Evolutionary conservation across 2,113 vertebrate genomes (phyloP).

Genomic region (Stegastes partitus): DNA sequence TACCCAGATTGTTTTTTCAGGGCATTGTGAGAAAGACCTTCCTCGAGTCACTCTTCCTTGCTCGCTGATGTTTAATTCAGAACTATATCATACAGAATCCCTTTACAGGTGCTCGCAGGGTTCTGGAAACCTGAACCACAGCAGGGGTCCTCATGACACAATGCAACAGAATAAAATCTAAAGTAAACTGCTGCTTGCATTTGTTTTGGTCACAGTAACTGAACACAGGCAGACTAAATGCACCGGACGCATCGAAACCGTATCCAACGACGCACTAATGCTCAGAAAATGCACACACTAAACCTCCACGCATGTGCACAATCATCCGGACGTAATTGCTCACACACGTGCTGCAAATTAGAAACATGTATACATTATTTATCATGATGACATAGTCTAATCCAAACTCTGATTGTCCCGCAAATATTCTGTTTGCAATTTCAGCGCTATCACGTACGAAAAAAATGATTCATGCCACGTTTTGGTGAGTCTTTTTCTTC

Average conservation of each 20-base stretch:
- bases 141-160: slow-evolving; percentile 45
- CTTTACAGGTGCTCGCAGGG: slow-evolving; percentile 31
- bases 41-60: too few species aligned
- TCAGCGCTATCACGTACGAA: slow-evolving; percentile 26
- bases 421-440: slow-evolving; percentile 43
- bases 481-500: slow-evolving; percentile 69
- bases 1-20: slow-evolving; percentile 13
- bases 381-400: background rate
- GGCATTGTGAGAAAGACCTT: background rate
- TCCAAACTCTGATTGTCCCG: slow-evolving; percentile 17
- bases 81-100: background rate
- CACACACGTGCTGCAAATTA: slow-evolving; percentile 26
- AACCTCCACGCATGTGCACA: background rate
- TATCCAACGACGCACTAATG: slow-evolving; percentile 3
- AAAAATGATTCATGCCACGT: slow-evolving; percentile 1
- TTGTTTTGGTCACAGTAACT: slow-evolving; percentile 62
- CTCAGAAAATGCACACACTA: background rate
- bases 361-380: slow-evolving; percentile 5
- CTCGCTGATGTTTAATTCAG: background rate
- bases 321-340: background rate
- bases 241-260: background rate
- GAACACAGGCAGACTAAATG: slow-evolving; percentile 40
- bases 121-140: slow-evolving; percentile 40
- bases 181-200: slow-evolving; percentile 58
- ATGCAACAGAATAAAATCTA: slow-evolving; percentile 59